phyloP scores from a whole-genome alignment of 2,888 invertebrate species.

The Tuta absoluta region DNA sequence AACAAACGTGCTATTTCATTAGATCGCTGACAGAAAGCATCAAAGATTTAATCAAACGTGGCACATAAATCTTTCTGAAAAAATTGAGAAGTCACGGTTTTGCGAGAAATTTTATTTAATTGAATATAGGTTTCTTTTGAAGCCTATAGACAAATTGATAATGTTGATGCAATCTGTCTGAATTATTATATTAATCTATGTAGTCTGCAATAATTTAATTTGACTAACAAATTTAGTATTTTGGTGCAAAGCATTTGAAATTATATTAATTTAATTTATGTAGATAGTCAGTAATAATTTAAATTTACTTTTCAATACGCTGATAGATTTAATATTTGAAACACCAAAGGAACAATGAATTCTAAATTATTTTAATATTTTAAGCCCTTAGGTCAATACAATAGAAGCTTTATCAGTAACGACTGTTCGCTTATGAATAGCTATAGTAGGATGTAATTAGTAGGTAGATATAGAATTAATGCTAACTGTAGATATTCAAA shows the following conservation, averaged over 20 bases:
- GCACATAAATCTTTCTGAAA: no score
- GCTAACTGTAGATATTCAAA: slow-evolving; percentile 40
- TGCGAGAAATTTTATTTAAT: no score
- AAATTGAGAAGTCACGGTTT: no score
- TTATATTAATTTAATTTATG: neutral
- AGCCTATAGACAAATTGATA: no score
- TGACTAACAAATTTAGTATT: neutral
- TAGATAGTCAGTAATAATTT: neutral
- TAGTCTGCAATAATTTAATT: neutral
- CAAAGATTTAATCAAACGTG: slow-evolving; percentile 23
- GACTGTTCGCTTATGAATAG: slow-evolving; percentile 54
- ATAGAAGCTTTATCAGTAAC: slow-evolving; percentile 52
- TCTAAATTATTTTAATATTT: slow-evolving; percentile 27
- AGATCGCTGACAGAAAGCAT: slow-evolving; percentile 41
- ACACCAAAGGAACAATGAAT: slow-evolving; percentile 27
- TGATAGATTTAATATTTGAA: slow-evolving; percentile 26
- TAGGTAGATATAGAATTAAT: slow-evolving; percentile 29
- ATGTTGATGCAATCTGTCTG: neutral
- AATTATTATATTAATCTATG: neutral
- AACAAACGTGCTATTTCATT: slow-evolving; percentile 64
- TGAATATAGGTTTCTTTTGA: no score
- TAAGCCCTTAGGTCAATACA: neutral
- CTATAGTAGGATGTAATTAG: slow-evolving; percentile 41
- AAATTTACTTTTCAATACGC: neutral
- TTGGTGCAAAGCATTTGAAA: neutral